phyloP scores from a whole-genome alignment of 1,140 invertebrate species.

The Caenorhabditis remanei region DNA sequence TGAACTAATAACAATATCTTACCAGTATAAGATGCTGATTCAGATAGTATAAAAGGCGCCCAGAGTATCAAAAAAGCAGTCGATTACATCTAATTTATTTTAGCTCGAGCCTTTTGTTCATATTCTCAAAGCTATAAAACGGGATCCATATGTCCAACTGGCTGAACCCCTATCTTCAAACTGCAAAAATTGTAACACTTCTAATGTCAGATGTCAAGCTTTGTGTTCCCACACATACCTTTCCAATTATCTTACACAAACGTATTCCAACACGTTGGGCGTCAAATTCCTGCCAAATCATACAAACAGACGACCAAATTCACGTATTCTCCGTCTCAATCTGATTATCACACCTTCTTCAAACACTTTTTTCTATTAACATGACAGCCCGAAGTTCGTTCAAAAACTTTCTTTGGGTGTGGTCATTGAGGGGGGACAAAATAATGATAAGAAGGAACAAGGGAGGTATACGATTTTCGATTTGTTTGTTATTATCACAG shows the following conservation, averaged over 20 bases:
- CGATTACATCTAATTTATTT: no score
- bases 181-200: neutral
- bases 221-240: conserved; percentile 7
- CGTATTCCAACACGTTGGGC: neutral
- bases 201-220: conserved; percentile 1
- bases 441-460: neutral
- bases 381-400: neutral
- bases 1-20: no score
- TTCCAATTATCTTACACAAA: conserved; percentile 25
- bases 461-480: conserved; percentile 27
- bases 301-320: conserved; percentile 12
- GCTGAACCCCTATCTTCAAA: neutral
- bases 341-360: conserved; percentile 6
- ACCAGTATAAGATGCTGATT: no score
- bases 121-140: no score
- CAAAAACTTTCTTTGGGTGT: conserved; percentile 31
- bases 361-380: neutral
- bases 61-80: no score
- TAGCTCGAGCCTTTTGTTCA: no score
- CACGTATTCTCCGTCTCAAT: neutral
- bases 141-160: no score
- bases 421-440: neutral
- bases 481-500: conserved; percentile 41
- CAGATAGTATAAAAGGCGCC: no score
- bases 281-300: neutral